Evolutionary conservation across 2,797 vertebrate genomes (phyloP).

Genomic region (Chiloscyllium punctatum): DNA sequence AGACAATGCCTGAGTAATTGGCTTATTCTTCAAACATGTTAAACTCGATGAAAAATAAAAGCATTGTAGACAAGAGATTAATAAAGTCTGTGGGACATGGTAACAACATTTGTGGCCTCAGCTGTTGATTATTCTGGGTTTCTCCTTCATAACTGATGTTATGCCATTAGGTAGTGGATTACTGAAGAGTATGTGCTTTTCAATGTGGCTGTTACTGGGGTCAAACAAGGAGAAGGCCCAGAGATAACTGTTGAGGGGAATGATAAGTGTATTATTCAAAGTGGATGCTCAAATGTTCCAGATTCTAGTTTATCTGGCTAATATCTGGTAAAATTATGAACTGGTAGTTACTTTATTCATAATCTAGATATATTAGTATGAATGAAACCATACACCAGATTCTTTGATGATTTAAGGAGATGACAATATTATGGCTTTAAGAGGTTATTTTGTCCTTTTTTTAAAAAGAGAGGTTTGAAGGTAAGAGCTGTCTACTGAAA

Average conservation of each 20-base stretch:
- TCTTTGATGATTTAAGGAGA: not conserved
- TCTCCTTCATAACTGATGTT: not conserved
- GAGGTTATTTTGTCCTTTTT: too few species aligned
- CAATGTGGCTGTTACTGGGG: not conserved
- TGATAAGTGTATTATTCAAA: not conserved
- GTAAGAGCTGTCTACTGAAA: too few species aligned
- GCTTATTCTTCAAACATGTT: not conserved
- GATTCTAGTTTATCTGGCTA: not conserved
- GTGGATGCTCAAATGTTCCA: not conserved
- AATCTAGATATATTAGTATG: not conserved
- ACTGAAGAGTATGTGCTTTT: not conserved
- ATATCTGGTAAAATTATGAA: not conserved
- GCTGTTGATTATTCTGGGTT: not conserved
- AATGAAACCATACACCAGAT: not conserved
- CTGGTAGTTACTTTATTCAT: not conserved
- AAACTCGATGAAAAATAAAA: conserved; percentile 1
- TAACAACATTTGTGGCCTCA: not conserved
- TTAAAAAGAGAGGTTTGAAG: too few species aligned
- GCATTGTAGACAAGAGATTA: not conserved
- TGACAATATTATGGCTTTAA: too few species aligned
- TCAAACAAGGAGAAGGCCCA: not conserved
- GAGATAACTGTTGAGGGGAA: not conserved
- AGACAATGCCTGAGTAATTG: conserved; percentile 19
- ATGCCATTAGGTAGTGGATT: not conserved
- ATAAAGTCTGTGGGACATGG: not conserved